These are phyloP conservation scores for Drosophila sordidula DNA, from an alignment of 2,888 invertebrate genomes.

Conservation along the genomic window DNA sequence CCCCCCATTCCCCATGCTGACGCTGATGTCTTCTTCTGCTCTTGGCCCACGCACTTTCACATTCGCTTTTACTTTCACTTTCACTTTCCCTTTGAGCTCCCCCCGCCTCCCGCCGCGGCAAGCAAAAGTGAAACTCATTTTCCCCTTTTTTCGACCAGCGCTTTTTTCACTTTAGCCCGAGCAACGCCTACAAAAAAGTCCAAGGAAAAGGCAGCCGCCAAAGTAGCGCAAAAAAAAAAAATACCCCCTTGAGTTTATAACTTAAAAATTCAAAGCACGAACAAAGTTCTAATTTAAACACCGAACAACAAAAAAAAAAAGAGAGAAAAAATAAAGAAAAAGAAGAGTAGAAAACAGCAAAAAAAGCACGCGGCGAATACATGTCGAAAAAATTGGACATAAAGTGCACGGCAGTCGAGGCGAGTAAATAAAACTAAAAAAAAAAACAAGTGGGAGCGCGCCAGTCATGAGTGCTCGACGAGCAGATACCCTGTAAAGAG, in stretches of 20 bases:
- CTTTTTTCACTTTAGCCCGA: slow-evolving; percentile 55
- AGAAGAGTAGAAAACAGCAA: slow-evolving; percentile 16
- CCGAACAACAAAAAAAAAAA: slow-evolving; percentile 47
- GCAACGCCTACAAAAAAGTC: slow-evolving; percentile 41
- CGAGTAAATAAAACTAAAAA: slow-evolving; percentile 76
- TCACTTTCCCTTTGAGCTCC: slow-evolving; percentile 41
- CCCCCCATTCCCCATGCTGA: not conserved
- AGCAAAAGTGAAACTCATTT: slow-evolving; percentile 78
- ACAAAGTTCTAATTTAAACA: slow-evolving; percentile 85
- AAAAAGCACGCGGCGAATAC: slow-evolving; percentile 41
- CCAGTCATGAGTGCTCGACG: too few relatives aligned
- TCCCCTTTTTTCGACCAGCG: slow-evolving; percentile 48
- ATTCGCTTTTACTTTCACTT: slow-evolving; percentile 53
- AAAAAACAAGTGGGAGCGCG: not conserved
- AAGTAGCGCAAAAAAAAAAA: slow-evolving; percentile 53
- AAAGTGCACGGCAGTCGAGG: slow-evolving; percentile 73
- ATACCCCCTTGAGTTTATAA: slow-evolving; percentile 83
- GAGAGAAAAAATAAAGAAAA: slow-evolving; percentile 6
- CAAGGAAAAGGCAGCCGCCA: slow-evolving; percentile 15
- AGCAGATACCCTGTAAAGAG: too few relatives aligned
- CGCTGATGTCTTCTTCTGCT: slow-evolving; percentile 51
- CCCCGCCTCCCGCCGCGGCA: not conserved
- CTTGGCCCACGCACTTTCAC: slow-evolving; percentile 38
- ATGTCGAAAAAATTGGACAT: slow-evolving; percentile 69
- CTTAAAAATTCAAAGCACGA: slow-evolving; percentile 85